Percentiles rank a stretch among this genome's conserved stretches.
These are phyloP conservation scores for Petrocephalus zakoni DNA, from an alignment of 2,113 vertebrate genomes.

Conservation along the genomic window DNA sequence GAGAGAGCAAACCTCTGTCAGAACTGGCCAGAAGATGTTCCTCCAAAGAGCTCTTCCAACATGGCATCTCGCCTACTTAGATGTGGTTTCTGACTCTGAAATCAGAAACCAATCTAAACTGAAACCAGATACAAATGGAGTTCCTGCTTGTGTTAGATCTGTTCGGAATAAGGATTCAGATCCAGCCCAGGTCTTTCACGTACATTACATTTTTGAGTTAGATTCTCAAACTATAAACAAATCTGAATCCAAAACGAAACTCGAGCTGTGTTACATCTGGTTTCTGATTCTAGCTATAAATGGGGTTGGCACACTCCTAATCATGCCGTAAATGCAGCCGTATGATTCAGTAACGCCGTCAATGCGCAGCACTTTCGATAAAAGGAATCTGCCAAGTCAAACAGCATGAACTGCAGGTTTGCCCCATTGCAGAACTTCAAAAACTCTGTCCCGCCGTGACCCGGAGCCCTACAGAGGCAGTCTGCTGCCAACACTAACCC, in stretches of 20 bases:
- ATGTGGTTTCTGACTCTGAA: not conserved
- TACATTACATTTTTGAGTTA: not conserved
- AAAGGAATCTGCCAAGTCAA: not conserved
- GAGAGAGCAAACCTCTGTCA: not conserved
- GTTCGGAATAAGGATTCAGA: not conserved
- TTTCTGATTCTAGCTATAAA: not conserved
- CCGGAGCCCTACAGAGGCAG: not conserved
- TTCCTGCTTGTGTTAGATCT: not conserved
- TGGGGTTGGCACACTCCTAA: not conserved
- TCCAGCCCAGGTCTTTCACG: not conserved
- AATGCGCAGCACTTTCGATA: not conserved
- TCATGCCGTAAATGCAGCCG: not conserved
- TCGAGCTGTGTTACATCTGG: not conserved
- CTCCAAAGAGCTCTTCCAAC: not conserved
- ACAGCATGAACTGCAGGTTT: not conserved
- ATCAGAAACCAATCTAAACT: not conserved
- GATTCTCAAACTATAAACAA: not conserved
- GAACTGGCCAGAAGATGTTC: not conserved
- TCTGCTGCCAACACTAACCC: not conserved
- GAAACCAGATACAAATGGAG: not conserved
- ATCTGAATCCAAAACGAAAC: not conserved
- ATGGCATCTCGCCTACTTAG: conserved; percentile 4
- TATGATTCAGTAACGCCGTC: not conserved
- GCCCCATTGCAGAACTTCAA: not conserved
- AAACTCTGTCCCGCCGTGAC: not conserved